Conservation (phyloP, 2,797 vertebrate species). For the Hypotaenidia okinawae region DNA sequence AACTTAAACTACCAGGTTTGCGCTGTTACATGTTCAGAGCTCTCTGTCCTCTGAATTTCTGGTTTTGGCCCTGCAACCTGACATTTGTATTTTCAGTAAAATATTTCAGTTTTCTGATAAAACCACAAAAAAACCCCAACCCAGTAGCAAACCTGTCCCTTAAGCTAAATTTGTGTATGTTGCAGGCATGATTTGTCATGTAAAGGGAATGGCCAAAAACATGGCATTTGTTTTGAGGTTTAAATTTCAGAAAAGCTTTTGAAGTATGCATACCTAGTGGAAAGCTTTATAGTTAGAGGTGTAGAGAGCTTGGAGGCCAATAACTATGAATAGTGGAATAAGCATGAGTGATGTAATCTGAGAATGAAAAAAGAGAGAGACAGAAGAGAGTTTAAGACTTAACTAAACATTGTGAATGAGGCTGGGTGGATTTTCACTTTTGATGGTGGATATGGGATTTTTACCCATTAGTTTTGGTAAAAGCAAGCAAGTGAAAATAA, state of each 20-base stretch:
- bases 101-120: background rate
- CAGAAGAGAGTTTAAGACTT: background rate
- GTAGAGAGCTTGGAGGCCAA: constrained; percentile 18
- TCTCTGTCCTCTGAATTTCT: background rate
- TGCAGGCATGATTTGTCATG: constrained; percentile 22
- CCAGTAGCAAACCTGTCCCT: background rate
- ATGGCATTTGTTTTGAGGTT: constrained; percentile 41
- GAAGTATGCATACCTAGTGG: background rate
- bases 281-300: background rate
- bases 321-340: constrained; percentile 24
- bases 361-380: background rate
- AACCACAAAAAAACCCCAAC: background rate
- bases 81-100: background rate
- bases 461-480: constrained; percentile 1
- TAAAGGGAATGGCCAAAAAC: constrained; percentile 24
- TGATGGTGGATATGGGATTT: background rate
- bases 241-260: constrained; percentile 46
- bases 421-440: background rate
- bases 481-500: background rate
- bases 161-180: background rate
- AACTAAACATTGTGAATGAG: background rate
- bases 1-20: background rate
- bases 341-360: constrained; percentile 16
- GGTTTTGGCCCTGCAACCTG: background rate
- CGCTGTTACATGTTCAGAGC: background rate